Evolutionary conservation across 2,797 vertebrate genomes (phyloP).

Genomic region (Pseudotriccus pelzelni): DNA sequence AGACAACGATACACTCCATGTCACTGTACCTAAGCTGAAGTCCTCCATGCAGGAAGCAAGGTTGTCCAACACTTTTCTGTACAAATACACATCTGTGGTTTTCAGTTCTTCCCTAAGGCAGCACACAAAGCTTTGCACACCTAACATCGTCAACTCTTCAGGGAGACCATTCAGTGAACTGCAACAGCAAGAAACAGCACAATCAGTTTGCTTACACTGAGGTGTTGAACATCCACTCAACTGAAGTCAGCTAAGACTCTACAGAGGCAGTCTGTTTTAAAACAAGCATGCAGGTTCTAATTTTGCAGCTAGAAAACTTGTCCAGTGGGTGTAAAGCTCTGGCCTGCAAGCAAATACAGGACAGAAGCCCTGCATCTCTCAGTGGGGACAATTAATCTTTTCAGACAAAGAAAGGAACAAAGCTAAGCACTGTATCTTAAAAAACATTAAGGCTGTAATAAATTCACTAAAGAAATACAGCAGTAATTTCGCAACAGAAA

Average conservation of each 20-base stretch:
- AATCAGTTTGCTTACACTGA: background rate
- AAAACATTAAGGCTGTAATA: background rate
- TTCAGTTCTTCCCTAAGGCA: slow-evolving; percentile 82
- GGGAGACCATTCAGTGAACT: slow-evolving; percentile 85
- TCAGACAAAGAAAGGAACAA: background rate
- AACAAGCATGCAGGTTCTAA: rapidly evolving
- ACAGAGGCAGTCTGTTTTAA: background rate
- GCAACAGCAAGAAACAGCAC: slow-evolving; percentile 8
- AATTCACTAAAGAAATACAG: background rate
- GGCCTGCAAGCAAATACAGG: background rate
- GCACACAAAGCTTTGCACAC: slow-evolving; percentile 74
- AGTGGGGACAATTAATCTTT: background rate
- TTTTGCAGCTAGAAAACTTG: background rate
- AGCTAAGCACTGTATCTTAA: background rate
- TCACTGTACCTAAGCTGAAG: slow-evolving; percentile 82
- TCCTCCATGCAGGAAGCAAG: slow-evolving; percentile 87
- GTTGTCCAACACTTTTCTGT: slow-evolving; percentile 82
- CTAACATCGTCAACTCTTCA: slow-evolving; percentile 67
- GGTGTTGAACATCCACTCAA: background rate
- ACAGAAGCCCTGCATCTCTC: background rate
- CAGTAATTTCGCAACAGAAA: background rate
- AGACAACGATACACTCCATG: background rate
- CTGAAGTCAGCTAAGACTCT: background rate
- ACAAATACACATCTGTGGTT: slow-evolving; percentile 67
- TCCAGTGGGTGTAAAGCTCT: background rate